Evolutionary conservation across 2,797 vertebrate species (phyloP), one percentile per base, ranked within the genome.

Genomic region (Coreius guichenoti): DNA sequence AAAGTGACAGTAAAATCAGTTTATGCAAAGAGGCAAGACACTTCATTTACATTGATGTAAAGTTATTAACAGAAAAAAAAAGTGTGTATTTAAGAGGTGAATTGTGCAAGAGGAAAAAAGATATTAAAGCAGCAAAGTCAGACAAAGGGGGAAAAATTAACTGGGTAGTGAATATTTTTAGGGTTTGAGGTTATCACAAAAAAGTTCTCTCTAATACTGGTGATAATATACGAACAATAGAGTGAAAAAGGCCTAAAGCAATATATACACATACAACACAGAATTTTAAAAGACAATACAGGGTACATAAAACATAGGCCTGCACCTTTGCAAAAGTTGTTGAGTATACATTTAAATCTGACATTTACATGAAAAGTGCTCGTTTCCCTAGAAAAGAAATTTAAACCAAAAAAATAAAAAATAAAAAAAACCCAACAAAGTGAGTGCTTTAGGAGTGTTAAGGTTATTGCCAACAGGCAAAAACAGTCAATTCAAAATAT

Each of bases 321-420:
- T 69, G 47, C 75, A 23, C 29, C 13, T 79, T 19, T 19, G 31
- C 21, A 8, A 78, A 69, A 63, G 6, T 13, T 5, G 43, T 31
- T 0, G 17, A 7, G 36, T 23, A 76, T 9, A 78, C 26, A 78
- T 70, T 78, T 78, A 78, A 77, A 58, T 26, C n/a, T 84, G 63
- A 84, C 36, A 77, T 77, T 69, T 8, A 78, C 82, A 84, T 47
- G 31, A 84, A 58, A 78, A 79, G 61, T 76, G 73, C 72, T 54
- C 4, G 0, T 74, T 51, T 47, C 58, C 58, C 78, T 23, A 68
- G 14, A 61, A 78, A 47, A 65, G 0, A 49, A n/a, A 47, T 26
- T 43, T 14, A 51, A 13, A 33, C 31, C 47, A 43, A 67, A 76
- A 23, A 56, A 26, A n/a, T n/a, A n/a, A n/a, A n/a, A n/a, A n/a